A percentile compares a stretch with the other conserved stretches of the same genome.
Conservation (phyloP, 2,797 vertebrate species). For the Melanotaenia trifasciata region DNA sequence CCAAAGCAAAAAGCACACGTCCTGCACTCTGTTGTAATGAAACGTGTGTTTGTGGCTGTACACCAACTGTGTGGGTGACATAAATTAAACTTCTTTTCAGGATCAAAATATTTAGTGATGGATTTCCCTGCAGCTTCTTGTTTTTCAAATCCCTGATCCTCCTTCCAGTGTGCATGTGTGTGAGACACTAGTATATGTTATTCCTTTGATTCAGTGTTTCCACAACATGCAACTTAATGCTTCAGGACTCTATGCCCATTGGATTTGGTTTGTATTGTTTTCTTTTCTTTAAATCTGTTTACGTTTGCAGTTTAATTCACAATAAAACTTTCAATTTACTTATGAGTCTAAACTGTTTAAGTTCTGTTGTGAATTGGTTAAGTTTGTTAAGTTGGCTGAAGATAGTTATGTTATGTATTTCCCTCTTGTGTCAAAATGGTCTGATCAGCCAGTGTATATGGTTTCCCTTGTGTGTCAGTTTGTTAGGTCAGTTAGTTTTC, state of each 20-base stretch:
- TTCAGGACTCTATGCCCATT: constrained; percentile 4
- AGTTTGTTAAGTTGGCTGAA: too few species aligned
- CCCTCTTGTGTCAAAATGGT: too few species aligned
- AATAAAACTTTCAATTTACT: constrained; percentile 50
- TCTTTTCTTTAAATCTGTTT: constrained; percentile 25
- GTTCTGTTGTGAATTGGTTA: too few species aligned
- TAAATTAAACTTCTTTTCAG: constrained; percentile 9
- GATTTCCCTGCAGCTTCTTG: constrained; percentile 18
- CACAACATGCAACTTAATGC: constrained; percentile 56
- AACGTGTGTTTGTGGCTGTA: constrained; percentile 24
- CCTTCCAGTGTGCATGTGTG: constrained; percentile 14
- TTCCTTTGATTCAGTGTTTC: constrained; percentile 61
- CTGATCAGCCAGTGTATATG: too few species aligned
- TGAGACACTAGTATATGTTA: constrained; percentile 25
- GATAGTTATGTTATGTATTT: too few species aligned
- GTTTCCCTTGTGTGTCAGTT: too few species aligned
- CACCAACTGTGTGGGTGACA: not conserved
- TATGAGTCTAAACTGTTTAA: too few species aligned
- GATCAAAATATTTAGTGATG: constrained; percentile 19
- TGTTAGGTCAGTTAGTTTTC: too few species aligned
- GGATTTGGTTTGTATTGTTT: constrained; percentile 25
- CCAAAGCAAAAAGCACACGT: constrained; percentile 47
- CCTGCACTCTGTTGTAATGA: constrained; percentile 29
- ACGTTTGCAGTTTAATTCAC: constrained; percentile 31
- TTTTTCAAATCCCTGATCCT: not conserved